Evolutionary conservation across 1,140 invertebrate species (phyloP), one percentile per base, ranked within the genome.

Genomic region (Elymnias hypermnestra): DNA sequence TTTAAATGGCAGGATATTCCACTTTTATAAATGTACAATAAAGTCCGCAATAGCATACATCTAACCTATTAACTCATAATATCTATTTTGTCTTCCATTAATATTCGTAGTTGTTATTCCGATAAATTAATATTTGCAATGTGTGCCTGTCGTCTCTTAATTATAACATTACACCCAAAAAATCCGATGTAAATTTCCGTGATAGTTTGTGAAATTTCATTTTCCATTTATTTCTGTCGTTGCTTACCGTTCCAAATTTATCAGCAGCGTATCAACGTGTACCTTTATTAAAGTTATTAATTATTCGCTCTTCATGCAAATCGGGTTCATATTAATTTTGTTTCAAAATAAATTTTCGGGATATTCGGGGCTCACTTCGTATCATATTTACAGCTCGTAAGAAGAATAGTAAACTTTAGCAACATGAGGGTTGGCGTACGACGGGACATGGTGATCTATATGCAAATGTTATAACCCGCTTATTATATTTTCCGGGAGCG

Each of bases 391-490:
- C 50, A 52, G 41, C 33, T 51, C 43, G 40, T 63, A 72, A 54
- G 53, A 45, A 54, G 25, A 52, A 23, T 47, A 51, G 54, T 60
- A 51, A 47, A 57, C 50, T 49, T 61, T 21, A 48, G 35, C 29
- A 51, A 55, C 48, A 47, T 29, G 33, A 56, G 62, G 62, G 60
- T 61, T 45, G 52, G 49, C 47, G 57, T 46, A 54, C 29, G 42
- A 48, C 51, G 66, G 56, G 64, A 66, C 67, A 74, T 47, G 52
- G 73, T 72, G 77, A 84, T 84, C 67, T 84, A 84, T 75, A 84
- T 84, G 81, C 66, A 77, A 84, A 84, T 81, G 59, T 72, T 75
- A 81, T 82, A 76, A 75, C 76, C 66, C 70, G 77, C 72, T 78
- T 82, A 82, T 84, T 84, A 82, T 82, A 78, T 76, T 79, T 48